A percentile compares a stretch with the other conserved stretches of the same genome.
Evolutionary conservation across 2,113 vertebrate genomes (phyloP).

Genomic region (Eclectus roratus): DNA sequence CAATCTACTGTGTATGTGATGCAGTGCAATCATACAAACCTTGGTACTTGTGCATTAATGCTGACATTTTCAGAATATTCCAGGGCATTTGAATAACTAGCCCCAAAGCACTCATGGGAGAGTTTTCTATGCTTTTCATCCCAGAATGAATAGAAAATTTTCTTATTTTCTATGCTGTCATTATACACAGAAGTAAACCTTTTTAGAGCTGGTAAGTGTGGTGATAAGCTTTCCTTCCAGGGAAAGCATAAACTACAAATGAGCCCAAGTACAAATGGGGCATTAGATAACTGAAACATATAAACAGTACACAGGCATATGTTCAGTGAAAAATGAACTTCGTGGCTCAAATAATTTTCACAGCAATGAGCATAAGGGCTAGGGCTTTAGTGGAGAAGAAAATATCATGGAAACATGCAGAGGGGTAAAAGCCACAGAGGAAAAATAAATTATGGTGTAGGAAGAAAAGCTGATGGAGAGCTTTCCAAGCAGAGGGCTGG

Average conservation of each 20-base stretch:
- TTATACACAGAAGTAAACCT: background rate
- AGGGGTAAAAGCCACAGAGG: background rate
- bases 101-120: background rate
- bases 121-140: background rate
- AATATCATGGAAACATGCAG: background rate
- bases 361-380: background rate
- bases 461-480: background rate
- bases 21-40: background rate
- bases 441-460: background rate
- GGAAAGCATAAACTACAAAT: background rate
- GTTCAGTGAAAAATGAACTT: background rate
- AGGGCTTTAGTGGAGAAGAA: background rate
- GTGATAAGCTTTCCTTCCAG: background rate
- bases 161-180: background rate
- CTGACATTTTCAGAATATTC: background rate
- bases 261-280: background rate
- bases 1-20: background rate
- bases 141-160: background rate
- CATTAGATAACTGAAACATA: background rate
- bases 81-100: background rate
- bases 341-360: background rate
- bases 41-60: background rate
- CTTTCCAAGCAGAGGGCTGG: slow-evolving; percentile 24
- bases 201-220: background rate
- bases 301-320: background rate